Percentiles rank a stretch among this genome's conserved stretches.
Evolutionary conservation across 1,140 invertebrate genomes (phyloP).

Genomic region (Metaphire vulgaris): DNA sequence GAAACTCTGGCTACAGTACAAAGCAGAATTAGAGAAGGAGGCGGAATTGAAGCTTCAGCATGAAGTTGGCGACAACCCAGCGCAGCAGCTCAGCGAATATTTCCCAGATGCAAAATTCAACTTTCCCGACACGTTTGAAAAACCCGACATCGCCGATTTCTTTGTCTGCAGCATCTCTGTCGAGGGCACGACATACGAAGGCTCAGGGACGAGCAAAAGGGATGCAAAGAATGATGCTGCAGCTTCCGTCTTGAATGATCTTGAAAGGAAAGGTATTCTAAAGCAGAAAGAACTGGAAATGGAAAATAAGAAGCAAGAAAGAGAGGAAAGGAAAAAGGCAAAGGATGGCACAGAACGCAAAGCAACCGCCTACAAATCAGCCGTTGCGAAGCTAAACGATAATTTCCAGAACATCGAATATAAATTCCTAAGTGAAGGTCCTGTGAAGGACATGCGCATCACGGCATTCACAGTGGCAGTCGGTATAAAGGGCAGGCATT

Average conservation of each 20-base stretch:
- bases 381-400: constrained; percentile 14
- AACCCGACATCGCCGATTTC: background rate
- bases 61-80: background rate
- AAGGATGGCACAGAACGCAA: background rate
- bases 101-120: constrained; percentile 18
- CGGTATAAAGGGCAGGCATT: background rate
- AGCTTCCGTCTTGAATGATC: background rate
- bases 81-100: constrained; percentile 5
- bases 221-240: constrained; percentile 11
- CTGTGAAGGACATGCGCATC: constrained; percentile 12
- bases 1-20: constrained; percentile 15
- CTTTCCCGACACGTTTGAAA: constrained; percentile 9
- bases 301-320: background rate
- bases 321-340: constrained; percentile 18
- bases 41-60: background rate
- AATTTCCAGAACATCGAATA: constrained; percentile 1
- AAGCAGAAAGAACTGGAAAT: constrained; percentile 10
- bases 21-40: constrained; percentile 7
- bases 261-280: constrained; percentile 7
- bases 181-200: constrained; percentile 14
- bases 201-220: constrained; percentile 10
- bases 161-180: background rate
- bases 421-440: constrained; percentile 9
- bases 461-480: constrained; percentile 14
- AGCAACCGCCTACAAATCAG: background rate